Evolutionary conservation across 2,113 vertebrate species (phyloP).

Genomic region (Trogon surrucura): DNA sequence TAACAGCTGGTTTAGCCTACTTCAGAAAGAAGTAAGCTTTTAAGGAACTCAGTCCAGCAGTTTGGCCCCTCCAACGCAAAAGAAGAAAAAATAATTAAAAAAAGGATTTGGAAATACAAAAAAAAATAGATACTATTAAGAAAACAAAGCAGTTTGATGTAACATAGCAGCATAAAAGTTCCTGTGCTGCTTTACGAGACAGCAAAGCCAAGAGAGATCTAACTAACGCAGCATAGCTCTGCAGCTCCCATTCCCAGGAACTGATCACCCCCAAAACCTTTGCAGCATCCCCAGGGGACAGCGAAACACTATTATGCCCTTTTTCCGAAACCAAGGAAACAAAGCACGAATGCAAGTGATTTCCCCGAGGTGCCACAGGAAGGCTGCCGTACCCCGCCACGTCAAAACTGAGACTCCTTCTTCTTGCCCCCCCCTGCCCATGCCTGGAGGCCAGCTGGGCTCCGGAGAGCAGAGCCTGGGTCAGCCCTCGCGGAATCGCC

Average conservation of each 20-base stretch:
- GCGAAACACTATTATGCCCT: fast-evolving
- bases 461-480: not conserved
- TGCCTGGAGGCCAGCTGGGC: not conserved
- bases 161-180: not conserved
- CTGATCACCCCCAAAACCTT: not conserved
- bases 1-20: not conserved
- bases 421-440: not conserved
- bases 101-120: not conserved
- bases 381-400: not conserved
- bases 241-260: not conserved
- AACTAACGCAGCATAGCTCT: not conserved
- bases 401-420: not conserved
- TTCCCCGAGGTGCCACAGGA: not conserved
- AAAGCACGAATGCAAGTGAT: not conserved
- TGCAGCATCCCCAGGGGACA: not conserved
- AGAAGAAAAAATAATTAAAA: not conserved
- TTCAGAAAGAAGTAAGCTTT: not conserved
- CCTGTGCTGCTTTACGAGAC: not conserved
- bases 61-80: not conserved
- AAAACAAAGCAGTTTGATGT: not conserved
- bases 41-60: not conserved
- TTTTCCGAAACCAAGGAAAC: not conserved
- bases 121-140: not conserved
- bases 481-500: not conserved
- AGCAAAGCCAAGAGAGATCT: not conserved